A percentile compares a stretch with the other conserved stretches of the same genome.
phyloP scores from a whole-genome alignment of 2,888 invertebrate genomes.

The Stenchaetothrips biformis region DNA sequence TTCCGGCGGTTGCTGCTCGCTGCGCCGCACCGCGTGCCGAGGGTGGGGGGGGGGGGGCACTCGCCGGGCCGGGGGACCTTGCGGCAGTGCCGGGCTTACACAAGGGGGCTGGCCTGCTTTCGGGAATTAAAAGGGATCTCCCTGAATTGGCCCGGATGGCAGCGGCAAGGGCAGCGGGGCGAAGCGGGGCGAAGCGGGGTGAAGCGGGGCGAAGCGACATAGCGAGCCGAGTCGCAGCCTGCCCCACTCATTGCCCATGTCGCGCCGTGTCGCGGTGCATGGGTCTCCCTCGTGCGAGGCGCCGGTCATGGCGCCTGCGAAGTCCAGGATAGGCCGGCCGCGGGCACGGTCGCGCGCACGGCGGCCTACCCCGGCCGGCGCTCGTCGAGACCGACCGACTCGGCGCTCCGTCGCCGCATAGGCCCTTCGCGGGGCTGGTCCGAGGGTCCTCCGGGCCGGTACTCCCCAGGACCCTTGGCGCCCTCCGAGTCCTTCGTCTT shows the following conservation, averaged over 20 bases:
- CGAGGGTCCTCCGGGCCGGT: no score
- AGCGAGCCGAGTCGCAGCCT: neutral
- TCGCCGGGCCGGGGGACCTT: neutral
- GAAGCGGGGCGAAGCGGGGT: no score
- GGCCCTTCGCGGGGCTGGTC: no score
- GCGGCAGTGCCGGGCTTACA: neutral
- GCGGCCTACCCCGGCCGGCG: no score
- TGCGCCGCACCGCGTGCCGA: neutral
- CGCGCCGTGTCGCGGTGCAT: neutral
- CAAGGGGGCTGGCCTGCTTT: neutral
- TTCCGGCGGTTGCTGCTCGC: slow-evolving; percentile 5
- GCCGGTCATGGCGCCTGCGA: neutral
- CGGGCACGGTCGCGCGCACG: neutral
- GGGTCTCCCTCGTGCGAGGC: neutral
- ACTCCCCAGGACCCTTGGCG: no score
- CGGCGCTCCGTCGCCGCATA: no score
- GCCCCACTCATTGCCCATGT: neutral
- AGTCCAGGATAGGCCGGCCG: neutral
- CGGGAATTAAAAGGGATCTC: slow-evolving; percentile 24
- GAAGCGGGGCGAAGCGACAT: no score
- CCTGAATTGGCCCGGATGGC: slow-evolving; percentile 6
- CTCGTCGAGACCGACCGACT: no score
- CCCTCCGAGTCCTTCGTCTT: neutral
- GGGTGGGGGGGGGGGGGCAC: no score
- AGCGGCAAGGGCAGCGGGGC: neutral